Evolutionary conservation across 2,888 invertebrate species (phyloP).

Genomic region (Hydriomena furcata): DNA sequence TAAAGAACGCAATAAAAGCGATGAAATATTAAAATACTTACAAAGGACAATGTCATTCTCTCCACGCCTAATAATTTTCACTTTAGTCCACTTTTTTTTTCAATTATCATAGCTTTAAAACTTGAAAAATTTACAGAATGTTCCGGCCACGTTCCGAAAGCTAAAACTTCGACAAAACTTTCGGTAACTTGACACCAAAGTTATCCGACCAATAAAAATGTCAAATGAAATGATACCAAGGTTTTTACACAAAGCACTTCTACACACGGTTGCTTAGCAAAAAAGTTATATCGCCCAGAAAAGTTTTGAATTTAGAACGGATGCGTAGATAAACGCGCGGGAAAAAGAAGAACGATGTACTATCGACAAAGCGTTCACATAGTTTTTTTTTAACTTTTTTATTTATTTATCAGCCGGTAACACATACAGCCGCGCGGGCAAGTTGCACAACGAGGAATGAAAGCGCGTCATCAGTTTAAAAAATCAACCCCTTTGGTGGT

Average conservation of each 20-base stretch:
- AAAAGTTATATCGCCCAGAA: constrained; percentile 33
- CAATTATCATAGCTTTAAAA: constrained; percentile 45
- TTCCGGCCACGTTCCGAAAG: constrained; percentile 23
- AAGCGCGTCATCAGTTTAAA: constrained; percentile 85
- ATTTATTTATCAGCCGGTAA: constrained; percentile 77
- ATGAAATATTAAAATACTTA: constrained; percentile 54
- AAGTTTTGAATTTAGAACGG: constrained; percentile 58
- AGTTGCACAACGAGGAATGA: constrained; percentile 84
- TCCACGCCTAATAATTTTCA: constrained; percentile 60
- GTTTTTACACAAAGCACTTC: constrained; percentile 35
- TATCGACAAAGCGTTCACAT: constrained; percentile 76
- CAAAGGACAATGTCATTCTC: constrained; percentile 82
- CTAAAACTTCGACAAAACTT: constrained; percentile 43
- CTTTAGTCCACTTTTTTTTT: constrained; percentile 49
- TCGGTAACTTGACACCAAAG: constrained; percentile 34
- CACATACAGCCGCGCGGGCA: constrained; percentile 81
- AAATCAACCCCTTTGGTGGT: constrained; percentile 83
- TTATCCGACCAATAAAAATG: constrained; percentile 40
- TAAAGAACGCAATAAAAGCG: constrained; percentile 8
- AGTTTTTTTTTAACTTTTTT: constrained; percentile 61
- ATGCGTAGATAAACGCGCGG: constrained; percentile 67
- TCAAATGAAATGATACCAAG: constrained; percentile 30
- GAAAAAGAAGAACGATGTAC: constrained; percentile 69
- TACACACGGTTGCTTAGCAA: constrained; percentile 34
- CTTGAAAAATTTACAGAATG: constrained; percentile 43